Conservation (phyloP, 2,888 invertebrate species). For the Dicyrtoma fusca region DNA sequence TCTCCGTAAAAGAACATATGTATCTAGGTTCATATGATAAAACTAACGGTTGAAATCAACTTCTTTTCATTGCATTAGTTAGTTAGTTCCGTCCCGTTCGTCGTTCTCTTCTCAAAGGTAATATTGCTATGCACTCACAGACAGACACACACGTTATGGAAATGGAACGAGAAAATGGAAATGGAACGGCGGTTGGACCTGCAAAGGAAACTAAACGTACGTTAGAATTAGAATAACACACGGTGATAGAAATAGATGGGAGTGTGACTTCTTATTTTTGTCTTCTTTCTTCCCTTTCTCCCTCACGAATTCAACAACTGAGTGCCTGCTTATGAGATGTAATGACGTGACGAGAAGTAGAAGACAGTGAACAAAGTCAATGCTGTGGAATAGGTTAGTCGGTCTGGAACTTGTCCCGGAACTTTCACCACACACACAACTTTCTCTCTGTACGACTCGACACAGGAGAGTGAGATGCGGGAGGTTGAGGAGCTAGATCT, state of each 20-base stretch:
- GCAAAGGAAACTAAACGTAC: background rate
- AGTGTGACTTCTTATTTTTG: too few relatives aligned
- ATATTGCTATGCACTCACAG: background rate
- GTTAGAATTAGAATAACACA: too few relatives aligned
- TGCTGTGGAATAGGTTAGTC: background rate
- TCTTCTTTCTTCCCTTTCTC: too few relatives aligned
- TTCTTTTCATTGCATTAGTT: too few relatives aligned
- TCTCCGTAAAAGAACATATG: too few relatives aligned
- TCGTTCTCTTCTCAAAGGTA: too few relatives aligned
- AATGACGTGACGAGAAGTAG: constrained; percentile 3
- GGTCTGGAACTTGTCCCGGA: background rate
- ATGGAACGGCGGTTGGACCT: background rate
- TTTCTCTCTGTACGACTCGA: constrained; percentile 14
- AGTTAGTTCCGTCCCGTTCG: too few relatives aligned
- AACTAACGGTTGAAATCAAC: too few relatives aligned
- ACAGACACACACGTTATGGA: background rate
- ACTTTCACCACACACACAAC: background rate
- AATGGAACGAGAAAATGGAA: background rate
- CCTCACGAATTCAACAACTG: background rate
- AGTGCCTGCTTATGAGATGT: constrained; percentile 4
- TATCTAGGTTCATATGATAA: too few relatives aligned
- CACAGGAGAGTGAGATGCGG: constrained; percentile 32
- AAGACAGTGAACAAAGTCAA: background rate
- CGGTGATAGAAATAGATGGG: too few relatives aligned
- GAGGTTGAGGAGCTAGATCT: constrained; percentile 32